Evolutionary conservation across 2,113 vertebrate species (phyloP).

Genomic region (Ceyx melanurus): DNA sequence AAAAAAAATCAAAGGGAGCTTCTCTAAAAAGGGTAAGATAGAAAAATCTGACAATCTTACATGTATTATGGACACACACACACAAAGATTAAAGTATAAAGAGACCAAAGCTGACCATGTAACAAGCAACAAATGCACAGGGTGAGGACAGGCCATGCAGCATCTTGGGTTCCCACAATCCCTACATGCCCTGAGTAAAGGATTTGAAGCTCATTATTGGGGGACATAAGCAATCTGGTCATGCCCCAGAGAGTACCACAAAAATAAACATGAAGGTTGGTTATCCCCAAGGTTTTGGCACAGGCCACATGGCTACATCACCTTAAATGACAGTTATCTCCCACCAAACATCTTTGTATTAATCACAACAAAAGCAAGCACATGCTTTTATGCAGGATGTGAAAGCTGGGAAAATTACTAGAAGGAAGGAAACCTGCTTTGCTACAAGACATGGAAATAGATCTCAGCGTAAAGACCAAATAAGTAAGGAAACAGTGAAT

Average conservation of each 20-base stretch:
- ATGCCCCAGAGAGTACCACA: not conserved
- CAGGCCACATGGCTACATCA: not conserved
- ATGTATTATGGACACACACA: not conserved
- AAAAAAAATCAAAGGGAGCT: not conserved
- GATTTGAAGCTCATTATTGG: not conserved
- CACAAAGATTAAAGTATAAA: not conserved
- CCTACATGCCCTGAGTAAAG: not conserved
- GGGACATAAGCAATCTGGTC: accelerated
- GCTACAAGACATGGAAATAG: not conserved
- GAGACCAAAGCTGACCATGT: not conserved
- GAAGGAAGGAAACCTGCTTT: not conserved
- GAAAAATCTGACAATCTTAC: not conserved
- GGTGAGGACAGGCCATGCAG: not conserved
- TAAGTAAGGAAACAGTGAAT: not conserved
- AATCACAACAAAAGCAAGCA: not conserved
- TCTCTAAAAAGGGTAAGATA: not conserved
- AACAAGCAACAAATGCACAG: not conserved
- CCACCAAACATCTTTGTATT: not conserved
- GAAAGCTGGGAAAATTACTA: not conserved
- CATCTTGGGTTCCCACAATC: not conserved
- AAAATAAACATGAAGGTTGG: accelerated
- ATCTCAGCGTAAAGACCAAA: not conserved
- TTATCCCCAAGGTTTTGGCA: not conserved
- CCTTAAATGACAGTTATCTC: not conserved
- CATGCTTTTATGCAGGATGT: not conserved